phyloP scores from a whole-genome alignment of 1,140 invertebrate genomes.

The Heliconius melpomene region DNA sequence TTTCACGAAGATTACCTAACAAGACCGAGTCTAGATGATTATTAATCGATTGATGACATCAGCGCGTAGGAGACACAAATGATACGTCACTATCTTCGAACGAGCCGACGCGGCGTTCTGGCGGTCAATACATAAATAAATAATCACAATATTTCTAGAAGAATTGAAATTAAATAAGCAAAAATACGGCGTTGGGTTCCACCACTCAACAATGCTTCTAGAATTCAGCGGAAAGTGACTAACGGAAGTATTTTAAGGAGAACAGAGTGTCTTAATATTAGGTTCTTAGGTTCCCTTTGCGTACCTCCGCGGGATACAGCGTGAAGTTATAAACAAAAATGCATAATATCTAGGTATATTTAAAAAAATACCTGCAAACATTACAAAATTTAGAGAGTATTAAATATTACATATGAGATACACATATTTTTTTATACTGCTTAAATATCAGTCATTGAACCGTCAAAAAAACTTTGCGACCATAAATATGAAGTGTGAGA shows the following conservation, averaged over 20 bases:
- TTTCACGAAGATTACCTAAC: slow-evolving; percentile 31
- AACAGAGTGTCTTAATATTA: too few species aligned
- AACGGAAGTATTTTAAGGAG: too few species aligned
- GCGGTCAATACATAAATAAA: background rate
- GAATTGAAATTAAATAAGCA: too few species aligned
- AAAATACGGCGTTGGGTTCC: background rate
- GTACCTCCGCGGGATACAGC: too few species aligned
- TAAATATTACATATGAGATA: too few species aligned
- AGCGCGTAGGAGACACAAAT: slow-evolving; percentile 45
- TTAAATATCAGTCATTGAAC: slow-evolving; percentile 30
- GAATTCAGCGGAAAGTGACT: too few species aligned
- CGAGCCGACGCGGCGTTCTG: background rate
- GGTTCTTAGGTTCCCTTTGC: too few species aligned
- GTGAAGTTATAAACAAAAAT: background rate
- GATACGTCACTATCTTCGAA: slow-evolving; percentile 28
- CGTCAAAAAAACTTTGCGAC: slow-evolving; percentile 23
- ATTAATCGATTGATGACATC: slow-evolving; percentile 56
- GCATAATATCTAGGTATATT: background rate
- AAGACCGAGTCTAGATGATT: slow-evolving; percentile 26
- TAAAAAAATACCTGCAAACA: too few species aligned
- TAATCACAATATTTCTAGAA: background rate
- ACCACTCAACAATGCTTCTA: too few species aligned
- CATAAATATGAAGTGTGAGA: background rate
- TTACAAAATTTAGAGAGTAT: too few species aligned
- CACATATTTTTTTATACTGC: too few species aligned